These are phyloP conservation scores for Phrynosoma blainvillii DNA, from an alignment of 2,113 vertebrate genomes.

Conservation along the genomic window DNA sequence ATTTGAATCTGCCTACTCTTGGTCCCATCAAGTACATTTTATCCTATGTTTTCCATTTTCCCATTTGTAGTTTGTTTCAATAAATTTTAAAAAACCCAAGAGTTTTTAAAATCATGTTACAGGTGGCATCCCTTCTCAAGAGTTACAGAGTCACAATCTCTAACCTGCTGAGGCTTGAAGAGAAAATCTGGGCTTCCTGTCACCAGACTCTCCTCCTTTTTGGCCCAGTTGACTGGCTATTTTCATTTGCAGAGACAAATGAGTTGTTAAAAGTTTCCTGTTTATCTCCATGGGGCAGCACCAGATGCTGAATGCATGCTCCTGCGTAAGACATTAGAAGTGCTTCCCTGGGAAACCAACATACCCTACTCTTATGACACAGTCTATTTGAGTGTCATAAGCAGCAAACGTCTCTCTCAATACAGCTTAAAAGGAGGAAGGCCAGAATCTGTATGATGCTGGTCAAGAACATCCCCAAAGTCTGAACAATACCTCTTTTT, in stretches of 20 bases:
- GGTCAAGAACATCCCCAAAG: neutral
- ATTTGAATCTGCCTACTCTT: neutral
- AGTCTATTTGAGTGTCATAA: neutral
- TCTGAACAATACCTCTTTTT: neutral
- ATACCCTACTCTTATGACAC: neutral
- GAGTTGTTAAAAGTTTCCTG: constrained; percentile 37
- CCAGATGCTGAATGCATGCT: constrained; percentile 3
- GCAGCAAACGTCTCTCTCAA: neutral
- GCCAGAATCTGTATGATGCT: neutral
- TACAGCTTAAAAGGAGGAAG: neutral
- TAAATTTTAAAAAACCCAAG: neutral
- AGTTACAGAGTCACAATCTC: neutral
- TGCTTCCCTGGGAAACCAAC: constrained; percentile 25
- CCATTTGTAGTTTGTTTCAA: neutral
- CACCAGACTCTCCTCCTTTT: neutral
- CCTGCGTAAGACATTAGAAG: constrained; percentile 28
- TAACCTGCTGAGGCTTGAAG: neutral
- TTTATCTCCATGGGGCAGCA: neutral
- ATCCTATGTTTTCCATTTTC: neutral
- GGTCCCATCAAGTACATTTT: neutral
- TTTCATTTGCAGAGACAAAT: neutral
- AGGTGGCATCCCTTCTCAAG: neutral
- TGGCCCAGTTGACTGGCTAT: neutral
- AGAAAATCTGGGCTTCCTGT: neutral
- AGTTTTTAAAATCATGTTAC: neutral